Percentiles rank a stretch among this genome's conserved stretches.
phyloP scores from a whole-genome alignment of 1,140 invertebrate species.

The Aphidius gifuensis region DNA sequence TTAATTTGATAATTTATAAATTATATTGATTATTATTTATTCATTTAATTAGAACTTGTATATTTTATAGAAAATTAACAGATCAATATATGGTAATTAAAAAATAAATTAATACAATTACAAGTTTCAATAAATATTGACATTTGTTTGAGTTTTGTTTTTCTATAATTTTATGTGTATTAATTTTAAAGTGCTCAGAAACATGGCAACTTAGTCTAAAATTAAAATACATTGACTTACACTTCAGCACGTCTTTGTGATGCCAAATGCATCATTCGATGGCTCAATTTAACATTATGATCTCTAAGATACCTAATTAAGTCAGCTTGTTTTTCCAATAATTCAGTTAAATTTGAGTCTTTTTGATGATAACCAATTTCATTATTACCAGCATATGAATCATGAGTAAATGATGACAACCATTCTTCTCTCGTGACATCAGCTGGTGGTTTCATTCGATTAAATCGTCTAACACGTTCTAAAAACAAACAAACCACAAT shows the following conservation, averaged over 20 bases:
- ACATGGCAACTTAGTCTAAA: too few species aligned
- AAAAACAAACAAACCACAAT: slow-evolving; percentile 26
- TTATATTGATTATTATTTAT: too few species aligned
- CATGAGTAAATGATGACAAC: slow-evolving; percentile 52
- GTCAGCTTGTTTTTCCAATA: slow-evolving; percentile 65
- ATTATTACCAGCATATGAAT: slow-evolving; percentile 51
- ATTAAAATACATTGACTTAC: not conserved
- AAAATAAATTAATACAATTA: too few species aligned
- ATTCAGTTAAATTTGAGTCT: slow-evolving; percentile 58
- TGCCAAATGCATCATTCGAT: slow-evolving; percentile 50
- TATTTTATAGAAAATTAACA: too few species aligned
- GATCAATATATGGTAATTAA: too few species aligned
- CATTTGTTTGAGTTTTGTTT: too few species aligned
- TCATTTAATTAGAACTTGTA: too few species aligned
- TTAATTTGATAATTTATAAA: too few species aligned
- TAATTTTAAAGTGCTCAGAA: too few species aligned
- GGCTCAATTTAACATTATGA: slow-evolving; percentile 52
- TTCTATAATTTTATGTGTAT: too few species aligned
- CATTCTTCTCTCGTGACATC: slow-evolving; percentile 61
- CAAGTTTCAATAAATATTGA: too few species aligned
- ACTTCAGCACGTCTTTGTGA: slow-evolving; percentile 32
- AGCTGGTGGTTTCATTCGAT: slow-evolving; percentile 56
- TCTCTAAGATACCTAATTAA: slow-evolving; percentile 56
- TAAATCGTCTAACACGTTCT: slow-evolving; percentile 62
- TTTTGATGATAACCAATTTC: slow-evolving; percentile 60